Evolutionary conservation across 1,140 invertebrate species (phyloP).

Genomic region (Drosophila pseudoobscura): DNA sequence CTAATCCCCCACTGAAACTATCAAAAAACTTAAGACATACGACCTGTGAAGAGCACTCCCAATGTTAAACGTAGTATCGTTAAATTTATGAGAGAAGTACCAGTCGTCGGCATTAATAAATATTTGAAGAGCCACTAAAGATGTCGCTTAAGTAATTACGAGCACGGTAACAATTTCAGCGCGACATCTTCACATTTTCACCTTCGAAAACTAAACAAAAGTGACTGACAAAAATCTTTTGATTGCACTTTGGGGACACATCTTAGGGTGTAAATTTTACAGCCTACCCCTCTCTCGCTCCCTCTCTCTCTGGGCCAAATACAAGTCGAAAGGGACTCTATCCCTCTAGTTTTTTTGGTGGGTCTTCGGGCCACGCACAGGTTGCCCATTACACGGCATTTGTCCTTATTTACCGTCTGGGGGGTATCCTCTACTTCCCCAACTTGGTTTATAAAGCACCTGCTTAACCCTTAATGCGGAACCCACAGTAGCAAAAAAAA

Average conservation of each 20-base stretch:
- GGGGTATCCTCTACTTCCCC: conserved; percentile 15
- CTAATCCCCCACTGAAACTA: conserved; percentile 30
- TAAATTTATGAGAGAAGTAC: conserved; percentile 38
- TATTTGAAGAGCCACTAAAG: conserved; percentile 62
- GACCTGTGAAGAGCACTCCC: conserved; percentile 8
- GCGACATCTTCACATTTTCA: conserved; percentile 21
- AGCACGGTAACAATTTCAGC: conserved; percentile 16
- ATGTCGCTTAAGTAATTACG: conserved; percentile 73
- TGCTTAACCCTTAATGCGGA: conserved; percentile 75
- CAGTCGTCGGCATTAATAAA: conserved; percentile 46
- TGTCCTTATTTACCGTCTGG: conserved; percentile 71
- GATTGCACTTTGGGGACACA: conserved; percentile 75
- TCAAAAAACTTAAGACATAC: conserved; percentile 23
- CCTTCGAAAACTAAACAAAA: conserved; percentile 33
- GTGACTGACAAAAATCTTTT: conserved; percentile 61
- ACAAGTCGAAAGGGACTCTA: conserved; percentile 17
- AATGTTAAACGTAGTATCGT: conserved; percentile 7
- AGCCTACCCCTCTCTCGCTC: conserved; percentile 1
- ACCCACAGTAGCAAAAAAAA: conserved; percentile 24
- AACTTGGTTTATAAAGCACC: conserved; percentile 78
- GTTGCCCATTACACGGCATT: conserved; percentile 54
- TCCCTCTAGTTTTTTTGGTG: conserved; percentile 30
- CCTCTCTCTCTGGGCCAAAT: not conserved
- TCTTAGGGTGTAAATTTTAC: conserved; percentile 78
- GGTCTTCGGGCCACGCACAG: conserved; percentile 41